Evolutionary conservation across 1,140 invertebrate genomes (phyloP).

Genomic region (Helicoverpa zea): DNA sequence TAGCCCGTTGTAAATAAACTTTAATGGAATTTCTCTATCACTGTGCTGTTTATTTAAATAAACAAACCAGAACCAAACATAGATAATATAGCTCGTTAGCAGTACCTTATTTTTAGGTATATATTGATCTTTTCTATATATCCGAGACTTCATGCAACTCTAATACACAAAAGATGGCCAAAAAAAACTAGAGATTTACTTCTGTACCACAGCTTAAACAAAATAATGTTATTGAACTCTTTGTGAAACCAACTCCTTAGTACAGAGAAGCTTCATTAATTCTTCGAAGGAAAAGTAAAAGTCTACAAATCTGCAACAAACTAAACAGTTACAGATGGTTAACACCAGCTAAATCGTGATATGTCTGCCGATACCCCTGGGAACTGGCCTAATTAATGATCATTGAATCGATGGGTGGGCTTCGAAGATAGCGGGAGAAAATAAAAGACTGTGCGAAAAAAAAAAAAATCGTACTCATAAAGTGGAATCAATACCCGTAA

Average conservation of each 20-base stretch:
- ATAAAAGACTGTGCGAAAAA: not conserved
- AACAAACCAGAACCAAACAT: no score
- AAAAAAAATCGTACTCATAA: not conserved
- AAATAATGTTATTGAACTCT: no score
- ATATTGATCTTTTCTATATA: no score
- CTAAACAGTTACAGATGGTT: slow-evolving; percentile 15
- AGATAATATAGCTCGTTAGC: not conserved
- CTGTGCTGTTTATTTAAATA: not conserved
- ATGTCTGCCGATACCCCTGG: slow-evolving; percentile 68
- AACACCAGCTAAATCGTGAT: slow-evolving; percentile 55
- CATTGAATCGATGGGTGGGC: slow-evolving; percentile 65
- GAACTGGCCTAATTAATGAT: slow-evolving; percentile 78
- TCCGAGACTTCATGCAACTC: no score
- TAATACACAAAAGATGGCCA: no score
- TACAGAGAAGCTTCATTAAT: no score
- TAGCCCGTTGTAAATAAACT: slow-evolving; percentile 35
- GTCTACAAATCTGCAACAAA: slow-evolving; percentile 3
- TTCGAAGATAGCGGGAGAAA: not conserved
- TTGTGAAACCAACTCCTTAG: no score
- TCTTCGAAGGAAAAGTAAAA: slow-evolving; percentile 19
- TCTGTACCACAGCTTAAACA: no score
- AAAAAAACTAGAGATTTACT: no score
- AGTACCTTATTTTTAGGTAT: no score
- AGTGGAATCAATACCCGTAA: not conserved
- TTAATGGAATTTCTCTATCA: slow-evolving; percentile 28